Conservation (phyloP, 1,140 invertebrate genomes). For the Zophobas atratus region DNA sequence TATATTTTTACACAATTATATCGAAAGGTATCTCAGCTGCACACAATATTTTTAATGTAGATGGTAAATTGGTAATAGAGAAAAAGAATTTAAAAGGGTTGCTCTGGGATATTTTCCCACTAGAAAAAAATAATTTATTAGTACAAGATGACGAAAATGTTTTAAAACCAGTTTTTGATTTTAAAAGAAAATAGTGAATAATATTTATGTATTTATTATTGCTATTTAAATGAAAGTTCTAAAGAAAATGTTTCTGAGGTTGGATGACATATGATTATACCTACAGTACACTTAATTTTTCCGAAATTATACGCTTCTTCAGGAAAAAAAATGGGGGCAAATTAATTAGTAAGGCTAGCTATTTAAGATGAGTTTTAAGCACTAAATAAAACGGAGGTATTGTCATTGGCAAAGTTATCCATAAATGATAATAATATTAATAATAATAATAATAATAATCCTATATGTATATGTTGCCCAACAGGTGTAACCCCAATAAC, state of each 20-base stretch:
- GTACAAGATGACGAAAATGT: neutral
- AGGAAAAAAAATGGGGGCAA: too few species aligned
- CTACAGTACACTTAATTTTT: too few species aligned
- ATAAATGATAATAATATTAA: too few species aligned
- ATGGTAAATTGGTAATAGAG: slow-evolving; percentile 14
- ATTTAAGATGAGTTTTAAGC: too few species aligned
- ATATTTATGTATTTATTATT: neutral
- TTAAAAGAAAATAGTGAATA: neutral
- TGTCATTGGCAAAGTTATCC: too few species aligned
- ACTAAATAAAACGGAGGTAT: too few species aligned
- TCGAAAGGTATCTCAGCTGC: neutral
- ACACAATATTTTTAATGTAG: slow-evolving; percentile 11
- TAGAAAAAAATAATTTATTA: neutral
- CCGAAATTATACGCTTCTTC: too few species aligned
- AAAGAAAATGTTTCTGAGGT: neutral
- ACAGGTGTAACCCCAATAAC: too few species aligned
- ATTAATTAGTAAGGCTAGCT: too few species aligned
- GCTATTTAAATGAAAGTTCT: neutral
- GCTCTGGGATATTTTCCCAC: slow-evolving; percentile 13
- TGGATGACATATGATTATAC: neutral
- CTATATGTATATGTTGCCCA: too few species aligned
- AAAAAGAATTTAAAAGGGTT: slow-evolving; percentile 4
- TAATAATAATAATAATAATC: too few species aligned
- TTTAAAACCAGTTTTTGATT: neutral
- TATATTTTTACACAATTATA: slow-evolving; percentile 13